A percentile compares a stretch with the other conserved stretches of the same genome.
These are phyloP conservation scores for Typhlichthys eigenmanni DNA, from an alignment of 2,797 vertebrate genomes.

Conservation along the genomic window DNA sequence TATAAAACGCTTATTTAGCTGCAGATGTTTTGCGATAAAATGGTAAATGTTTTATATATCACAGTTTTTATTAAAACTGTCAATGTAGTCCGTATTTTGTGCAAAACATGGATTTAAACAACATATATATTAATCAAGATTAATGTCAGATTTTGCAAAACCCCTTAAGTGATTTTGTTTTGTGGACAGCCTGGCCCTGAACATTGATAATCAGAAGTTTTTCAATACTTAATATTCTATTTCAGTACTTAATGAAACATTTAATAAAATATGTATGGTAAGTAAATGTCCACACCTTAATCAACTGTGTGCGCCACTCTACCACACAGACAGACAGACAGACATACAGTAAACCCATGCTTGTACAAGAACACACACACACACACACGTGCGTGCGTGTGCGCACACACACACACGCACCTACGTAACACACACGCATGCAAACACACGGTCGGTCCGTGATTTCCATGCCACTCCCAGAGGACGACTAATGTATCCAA, in stretches of 20 bases:
- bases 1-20: too few relatives aligned
- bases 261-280: slow-evolving; percentile 50
- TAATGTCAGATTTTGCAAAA: too few relatives aligned
- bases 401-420: background rate
- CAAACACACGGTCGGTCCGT: slow-evolving; percentile 38
- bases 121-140: too few relatives aligned
- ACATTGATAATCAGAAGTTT: slow-evolving; percentile 41
- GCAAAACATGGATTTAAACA: too few relatives aligned
- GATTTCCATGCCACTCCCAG: slow-evolving; percentile 69
- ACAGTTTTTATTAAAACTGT: too few relatives aligned
- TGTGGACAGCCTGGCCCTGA: too few relatives aligned
- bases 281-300: slow-evolving; percentile 47
- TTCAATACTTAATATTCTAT: too few relatives aligned
- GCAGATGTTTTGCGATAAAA: too few relatives aligned
- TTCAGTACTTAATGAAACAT: slow-evolving; percentile 38
- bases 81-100: too few relatives aligned
- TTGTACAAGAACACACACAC: slow-evolving; percentile 6
- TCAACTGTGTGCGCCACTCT: slow-evolving; percentile 44
- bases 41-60: too few relatives aligned
- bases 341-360: slow-evolving; percentile 9
- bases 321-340: slow-evolving; percentile 7
- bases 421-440: slow-evolving; percentile 12
- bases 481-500: slow-evolving; percentile 84
- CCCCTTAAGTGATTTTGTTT: too few relatives aligned
- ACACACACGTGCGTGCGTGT: background rate